Evolutionary conservation across 2,113 vertebrate species (phyloP).

Genomic region (Rhizomys pruinosus): DNA sequence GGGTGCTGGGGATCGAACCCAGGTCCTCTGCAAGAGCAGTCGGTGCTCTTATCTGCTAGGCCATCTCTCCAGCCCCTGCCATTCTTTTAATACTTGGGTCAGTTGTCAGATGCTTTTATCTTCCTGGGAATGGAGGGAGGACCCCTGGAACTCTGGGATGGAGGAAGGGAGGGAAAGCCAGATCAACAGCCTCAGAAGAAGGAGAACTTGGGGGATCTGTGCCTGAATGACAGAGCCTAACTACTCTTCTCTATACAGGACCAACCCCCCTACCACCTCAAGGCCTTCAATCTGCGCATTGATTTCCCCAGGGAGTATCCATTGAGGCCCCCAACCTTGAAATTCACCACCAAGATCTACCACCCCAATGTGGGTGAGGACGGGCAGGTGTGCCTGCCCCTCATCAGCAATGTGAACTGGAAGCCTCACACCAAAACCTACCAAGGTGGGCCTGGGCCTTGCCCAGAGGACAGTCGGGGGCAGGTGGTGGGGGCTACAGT

Average conservation of each 20-base stretch:
- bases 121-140: neutral
- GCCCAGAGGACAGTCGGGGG: neutral
- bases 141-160: too few species aligned
- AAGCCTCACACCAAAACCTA: neutral
- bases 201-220: rapidly evolving
- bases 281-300: constrained; percentile 82
- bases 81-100: too few species aligned
- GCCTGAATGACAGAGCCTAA: too few species aligned
- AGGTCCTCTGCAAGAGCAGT: too few species aligned
- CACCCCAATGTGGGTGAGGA: constrained; percentile 79
- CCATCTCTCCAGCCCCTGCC: too few species aligned
- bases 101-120: neutral
- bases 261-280: constrained; percentile 74
- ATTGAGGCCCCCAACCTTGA: constrained; percentile 68
- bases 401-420: constrained; percentile 77
- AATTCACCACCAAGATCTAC: constrained; percentile 85
- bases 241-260: constrained; percentile 65
- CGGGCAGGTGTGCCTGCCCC: constrained; percentile 82
- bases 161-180: rapidly evolving
- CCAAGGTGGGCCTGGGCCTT: constrained; percentile 77
- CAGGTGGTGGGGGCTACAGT: neutral
- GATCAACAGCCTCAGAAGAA: neutral
- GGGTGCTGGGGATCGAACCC: too few species aligned
- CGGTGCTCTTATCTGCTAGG: too few species aligned
- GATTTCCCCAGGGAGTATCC: constrained; percentile 80